A percentile compares a stretch with the other conserved stretches of the same genome.
These are phyloP conservation scores for Myiopsitta monachus DNA, from an alignment of 2,113 vertebrate genomes.

Conservation along the genomic window DNA sequence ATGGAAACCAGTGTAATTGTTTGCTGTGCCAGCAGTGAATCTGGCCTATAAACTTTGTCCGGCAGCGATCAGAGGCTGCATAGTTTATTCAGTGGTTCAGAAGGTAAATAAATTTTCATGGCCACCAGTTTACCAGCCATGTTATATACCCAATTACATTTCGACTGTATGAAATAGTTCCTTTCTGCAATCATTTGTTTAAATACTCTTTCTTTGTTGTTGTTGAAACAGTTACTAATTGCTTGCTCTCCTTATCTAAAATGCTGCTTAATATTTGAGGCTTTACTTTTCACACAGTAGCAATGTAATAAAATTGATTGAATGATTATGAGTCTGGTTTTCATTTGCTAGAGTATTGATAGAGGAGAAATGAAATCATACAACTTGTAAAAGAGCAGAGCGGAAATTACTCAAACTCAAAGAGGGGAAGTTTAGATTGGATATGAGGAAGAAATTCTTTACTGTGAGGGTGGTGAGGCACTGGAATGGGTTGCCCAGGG, in stretches of 20 bases:
- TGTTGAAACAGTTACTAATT: background rate
- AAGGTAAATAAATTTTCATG: conserved; percentile 50
- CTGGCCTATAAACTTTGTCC: background rate
- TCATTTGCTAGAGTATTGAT: conserved; percentile 6
- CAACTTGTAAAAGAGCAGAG: background rate
- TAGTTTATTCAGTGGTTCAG: background rate
- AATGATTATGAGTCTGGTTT: conserved; percentile 5
- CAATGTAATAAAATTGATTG: conserved; percentile 4
- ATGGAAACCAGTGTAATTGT: background rate
- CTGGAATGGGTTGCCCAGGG: too few species aligned
- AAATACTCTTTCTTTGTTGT: background rate
- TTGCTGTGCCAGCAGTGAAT: background rate
- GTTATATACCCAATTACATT: background rate
- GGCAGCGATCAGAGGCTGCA: background rate
- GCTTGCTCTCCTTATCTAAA: background rate
- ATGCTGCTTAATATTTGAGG: background rate
- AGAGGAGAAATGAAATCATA: background rate
- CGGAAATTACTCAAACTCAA: conserved; percentile 14
- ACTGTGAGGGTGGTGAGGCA: too few species aligned
- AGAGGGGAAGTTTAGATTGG: too few species aligned
- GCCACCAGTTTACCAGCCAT: background rate
- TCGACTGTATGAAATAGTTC: background rate
- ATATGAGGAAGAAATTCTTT: too few species aligned
- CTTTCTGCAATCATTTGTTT: background rate
- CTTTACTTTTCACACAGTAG: conserved; percentile 18